Conservation (phyloP, 2,888 invertebrate genomes). For the Gari tellinella region DNA sequence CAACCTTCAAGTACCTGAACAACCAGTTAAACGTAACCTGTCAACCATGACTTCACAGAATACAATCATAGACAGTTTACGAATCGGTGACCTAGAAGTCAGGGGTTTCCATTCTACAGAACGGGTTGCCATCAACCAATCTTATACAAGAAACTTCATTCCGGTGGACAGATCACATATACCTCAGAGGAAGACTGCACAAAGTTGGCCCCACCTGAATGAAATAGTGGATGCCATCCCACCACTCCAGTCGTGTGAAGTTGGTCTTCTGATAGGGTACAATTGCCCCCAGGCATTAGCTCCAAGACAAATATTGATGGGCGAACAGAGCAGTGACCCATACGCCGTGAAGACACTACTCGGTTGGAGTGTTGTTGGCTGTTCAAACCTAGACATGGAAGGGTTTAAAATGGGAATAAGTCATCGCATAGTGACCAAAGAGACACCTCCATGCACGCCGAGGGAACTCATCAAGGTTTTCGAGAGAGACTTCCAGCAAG, state of each 20-base stretch:
- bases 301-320: conserved; percentile 26
- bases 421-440: background rate
- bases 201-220: conserved; percentile 29
- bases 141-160: conserved; percentile 48
- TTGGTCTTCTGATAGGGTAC: conserved; percentile 54
- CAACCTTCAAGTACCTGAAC: background rate
- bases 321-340: conserved; percentile 35
- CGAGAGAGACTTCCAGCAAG: conserved; percentile 2
- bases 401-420: background rate
- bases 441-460: background rate
- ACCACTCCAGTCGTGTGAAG: conserved; percentile 49
- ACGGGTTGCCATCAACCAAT: conserved; percentile 9
- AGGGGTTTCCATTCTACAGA: conserved; percentile 23
- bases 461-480: conserved; percentile 1
- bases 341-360: conserved; percentile 44
- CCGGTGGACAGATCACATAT: conserved; percentile 48
- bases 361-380: conserved; percentile 57
- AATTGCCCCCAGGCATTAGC: conserved; percentile 50
- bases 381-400: background rate
- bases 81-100: conserved; percentile 17
- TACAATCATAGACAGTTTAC: conserved; percentile 29
- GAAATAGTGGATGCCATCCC: conserved; percentile 22
- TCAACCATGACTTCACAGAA: conserved; percentile 45
- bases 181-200: conserved; percentile 25
- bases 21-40: conserved; percentile 23